Base-by-base conservation (phyloP, 2,888 invertebrate species). In the Apamea anceps region DNA sequence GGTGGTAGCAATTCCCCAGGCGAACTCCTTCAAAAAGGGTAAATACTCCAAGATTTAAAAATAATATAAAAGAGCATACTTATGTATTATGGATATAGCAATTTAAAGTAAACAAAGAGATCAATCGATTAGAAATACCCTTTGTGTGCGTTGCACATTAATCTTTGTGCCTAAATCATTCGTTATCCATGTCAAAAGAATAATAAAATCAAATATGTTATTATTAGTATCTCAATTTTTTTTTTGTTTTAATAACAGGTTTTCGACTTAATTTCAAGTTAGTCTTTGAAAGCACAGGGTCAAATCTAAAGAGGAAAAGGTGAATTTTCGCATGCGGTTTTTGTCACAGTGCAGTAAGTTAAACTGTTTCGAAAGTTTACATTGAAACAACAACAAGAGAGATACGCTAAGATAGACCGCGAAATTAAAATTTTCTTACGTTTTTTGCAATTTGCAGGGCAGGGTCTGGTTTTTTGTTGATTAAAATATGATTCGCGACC, bases 61-160 rank as follows among this genome's bases (percentile, higher is more conserved):
- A 21, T 12, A 54, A 42, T 37, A 28, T 71, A 4, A 7, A 10
- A 54, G 37, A 42, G 12, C 68, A 21, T 21, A 10, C 4, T 25
- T 25, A 28, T 7, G 48, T 21, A 28, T 13, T 37, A 37, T 57
- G 32, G 13, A 28, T 37, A 60, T 48, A 32, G 8, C 25, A 5
- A 67, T 18, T 45, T 10, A 32, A 66, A n/a, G 28, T 57, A 1
- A 78, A 37, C n/a, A 32, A 65, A 66, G n/a, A 67, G 15, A 66
- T 48, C 28, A 51, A 77, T 42, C n/a, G 42, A 78, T 68, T 79
- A 18, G 25, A n/a, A 28, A 78, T 51, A 28, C 37, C 18, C 67
- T 77, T 60, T 77, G 28, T 25, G 45, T 48, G 21, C 12, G 10
- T 67, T 57, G 28, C 66, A 28, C 60, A 60, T 28, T 37, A 18